Evolutionary conservation across 2,888 invertebrate species (phyloP), one percentile per base, ranked within the genome.

Genomic region (Ormyrus nitidulus): DNA sequence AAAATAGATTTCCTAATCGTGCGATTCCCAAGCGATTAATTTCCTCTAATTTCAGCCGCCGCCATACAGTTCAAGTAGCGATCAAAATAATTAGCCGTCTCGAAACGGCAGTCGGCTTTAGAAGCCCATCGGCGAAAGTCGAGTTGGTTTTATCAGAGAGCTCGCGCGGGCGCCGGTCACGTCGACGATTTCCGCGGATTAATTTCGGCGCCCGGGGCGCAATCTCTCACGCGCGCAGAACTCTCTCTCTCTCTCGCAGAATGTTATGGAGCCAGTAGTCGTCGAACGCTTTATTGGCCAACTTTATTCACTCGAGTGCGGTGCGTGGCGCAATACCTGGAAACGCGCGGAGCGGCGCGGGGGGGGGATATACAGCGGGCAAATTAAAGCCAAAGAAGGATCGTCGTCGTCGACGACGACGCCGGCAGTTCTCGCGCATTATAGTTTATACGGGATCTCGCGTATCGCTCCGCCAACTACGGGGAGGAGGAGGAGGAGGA

Each of bases 231-330:
- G 44, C 44, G 5, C 46, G 11, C 3, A 10, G 46, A 70, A 19
- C 19, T 34, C 3, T 4, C 34, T 34, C 34, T 34, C 34, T 34
- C 34, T 2, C 34, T 34, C 3, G 34, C 34, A 34, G 34, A 4
- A 34, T 4, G 34, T 34, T 34, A 34, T 34, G 34, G 11, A 11
- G 9, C 6, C n/a, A 6, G 19, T 53, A 10, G 48, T 8, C 58
- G 58, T n/a, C 77, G 51, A 51, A 51, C 80, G 85, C 85, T 87
- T 87, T 86, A 87, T 86, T 84, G 84, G 84, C 84, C 84, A 86
- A 87, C 85, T 87, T 87, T 85, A 87, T 87, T 86, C 85, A 83
- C 82, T 84, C 84, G 84, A 84, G 83, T 82, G 46, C 5, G 11
- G 11, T 53, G 19, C 4, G 6, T 7, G 1, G 8, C 13, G 46